phyloP scores from a whole-genome alignment of 2,113 vertebrate genomes.

The Ammodytes marinus region DNA sequence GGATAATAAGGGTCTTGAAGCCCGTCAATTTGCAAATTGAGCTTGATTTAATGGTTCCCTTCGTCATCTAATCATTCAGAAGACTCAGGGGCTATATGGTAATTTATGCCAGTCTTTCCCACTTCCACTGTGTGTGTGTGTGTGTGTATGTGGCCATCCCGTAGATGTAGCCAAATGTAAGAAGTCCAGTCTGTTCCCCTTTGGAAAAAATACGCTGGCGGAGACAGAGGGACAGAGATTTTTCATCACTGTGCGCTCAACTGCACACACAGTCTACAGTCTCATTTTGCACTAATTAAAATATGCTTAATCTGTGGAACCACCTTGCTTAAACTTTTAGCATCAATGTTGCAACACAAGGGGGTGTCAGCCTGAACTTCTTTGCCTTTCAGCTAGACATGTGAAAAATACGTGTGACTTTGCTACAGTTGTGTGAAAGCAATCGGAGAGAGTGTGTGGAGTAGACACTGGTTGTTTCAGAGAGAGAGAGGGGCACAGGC shows the following conservation, averaged over 20 bases:
- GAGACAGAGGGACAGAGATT: not conserved
- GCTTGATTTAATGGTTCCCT: slow-evolving; percentile 70
- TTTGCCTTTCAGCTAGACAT: slow-evolving; percentile 4
- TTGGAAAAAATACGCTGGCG: slow-evolving; percentile 6
- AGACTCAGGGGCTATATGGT: slow-evolving; percentile 38
- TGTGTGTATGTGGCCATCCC: slow-evolving; percentile 16
- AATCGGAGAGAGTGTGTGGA: not conserved
- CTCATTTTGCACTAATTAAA: not conserved
- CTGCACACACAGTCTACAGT: not conserved
- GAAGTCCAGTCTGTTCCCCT: slow-evolving; percentile 6
- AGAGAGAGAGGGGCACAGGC: not conserved
- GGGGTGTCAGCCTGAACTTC: not conserved
- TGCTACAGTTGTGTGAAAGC: slow-evolving; percentile 17
- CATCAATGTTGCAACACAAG: not conserved
- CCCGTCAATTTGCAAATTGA: slow-evolving; percentile 67
- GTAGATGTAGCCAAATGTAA: slow-evolving; percentile 27
- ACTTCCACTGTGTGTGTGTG: slow-evolving; percentile 39
- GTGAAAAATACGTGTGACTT: slow-evolving; percentile 18
- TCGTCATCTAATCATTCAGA: slow-evolving; percentile 69
- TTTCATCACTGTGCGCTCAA: not conserved
- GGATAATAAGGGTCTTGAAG: slow-evolving; percentile 41
- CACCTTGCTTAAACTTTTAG: not conserved
- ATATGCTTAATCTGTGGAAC: slow-evolving; percentile 4
- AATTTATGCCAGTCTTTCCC: slow-evolving; percentile 68
- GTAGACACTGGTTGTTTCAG: slow-evolving; percentile 2